Base-by-base conservation (phyloP, 2,888 invertebrate species). In the Calameuta pallipes region DNA sequence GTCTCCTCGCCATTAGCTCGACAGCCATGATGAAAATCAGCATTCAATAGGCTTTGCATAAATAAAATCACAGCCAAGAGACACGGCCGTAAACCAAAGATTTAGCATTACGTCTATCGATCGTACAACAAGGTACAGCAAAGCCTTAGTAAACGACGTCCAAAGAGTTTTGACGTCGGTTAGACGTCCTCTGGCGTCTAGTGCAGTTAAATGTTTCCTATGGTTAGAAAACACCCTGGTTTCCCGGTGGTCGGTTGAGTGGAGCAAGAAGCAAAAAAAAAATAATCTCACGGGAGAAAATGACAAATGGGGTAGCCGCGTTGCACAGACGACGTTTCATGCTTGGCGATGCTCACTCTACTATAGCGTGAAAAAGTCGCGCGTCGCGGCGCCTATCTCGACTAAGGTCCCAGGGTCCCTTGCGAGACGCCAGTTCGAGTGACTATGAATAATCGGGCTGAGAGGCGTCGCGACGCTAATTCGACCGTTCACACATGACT, bases 401-500 rank as follows among this genome's bases (percentile, higher is more conserved):
- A 23, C 31, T 11, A 31, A 33, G 33, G 31, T 33, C 23, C 23
- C 56, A 56, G 56, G 56, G 56, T 56, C 56, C 9, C 23, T 56
- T 23, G 56, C 56, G 56, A 2, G 56, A 56, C 71, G 71, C 31
- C n/a, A 31, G 71, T 34, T 33, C 71, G 71, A 71, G 33, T 71
- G 71, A 71, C 71, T 71, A 33, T 71, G 71, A 71, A 71, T 34
- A 34, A 71, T 71, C 71, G 71, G 71, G 31, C 71, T 71, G 33
- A 34, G 71, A 71, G 71, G 71, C 71, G 33, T 71, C 71, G 71
- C 71, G 31, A 15, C 71, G 31, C 31, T 71, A 71, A 71, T 31
- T 71, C 31, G 33, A 71, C 33, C 71, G 71, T 71, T 71, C 31
- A 71, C 71, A 71, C 71, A 31, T 71, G 71, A 71, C 33, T 71